Evolutionary conservation across 2,888 invertebrate genomes (phyloP), one percentile per base, ranked within the genome.

Genomic region (Mellilla xanthometata): DNA sequence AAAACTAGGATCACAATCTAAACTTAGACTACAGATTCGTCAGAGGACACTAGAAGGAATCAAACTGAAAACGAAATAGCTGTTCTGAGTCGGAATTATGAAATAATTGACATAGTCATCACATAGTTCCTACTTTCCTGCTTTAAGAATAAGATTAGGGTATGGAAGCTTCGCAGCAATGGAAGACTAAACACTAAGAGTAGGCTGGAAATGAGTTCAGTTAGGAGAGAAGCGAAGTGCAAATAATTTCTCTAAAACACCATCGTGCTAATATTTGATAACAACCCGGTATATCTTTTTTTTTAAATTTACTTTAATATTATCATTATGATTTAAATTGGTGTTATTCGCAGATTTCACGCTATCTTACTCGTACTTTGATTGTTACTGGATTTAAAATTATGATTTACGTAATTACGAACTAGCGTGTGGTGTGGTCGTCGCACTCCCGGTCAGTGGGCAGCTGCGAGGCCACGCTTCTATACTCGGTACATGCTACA

Each of bases 31-130:
- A 72, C 58, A 72, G 65, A 64, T 71, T 65, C 60, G 62, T 63
- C 56, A 62, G 64, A 72, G 71, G 68, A 70, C 43, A 66, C 66
- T 68, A 64, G 54, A 61, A 60, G 58, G 55, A 60, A 65, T 61
- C 54, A 60, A 69, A 68, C 59, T 51, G 56, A 56, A 60, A 74
- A 65, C 62, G 65, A 76, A 77, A 43, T 45, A 49, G 53, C 71
- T 68, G 74, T 72, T 69, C 67, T 69, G 72, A 74, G 68, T 72
- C 72, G 79, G 75, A 77, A 78, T 60, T 34, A 42, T 76, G 82
- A 86, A 86, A 85, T 89, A 89, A 89, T 89, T 89, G 89, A 89
- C 89, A 88, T 78, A 81, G 85, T 87, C 78, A 89, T 89, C 89
- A 89, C 88, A 88, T 84, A 86, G 84, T 85, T 85, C 62, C 77